A percentile compares a stretch with the other conserved stretches of the same genome.
These are phyloP conservation scores for Pecten maximus DNA, from an alignment of 2,888 invertebrate species.

Conservation along the genomic window DNA sequence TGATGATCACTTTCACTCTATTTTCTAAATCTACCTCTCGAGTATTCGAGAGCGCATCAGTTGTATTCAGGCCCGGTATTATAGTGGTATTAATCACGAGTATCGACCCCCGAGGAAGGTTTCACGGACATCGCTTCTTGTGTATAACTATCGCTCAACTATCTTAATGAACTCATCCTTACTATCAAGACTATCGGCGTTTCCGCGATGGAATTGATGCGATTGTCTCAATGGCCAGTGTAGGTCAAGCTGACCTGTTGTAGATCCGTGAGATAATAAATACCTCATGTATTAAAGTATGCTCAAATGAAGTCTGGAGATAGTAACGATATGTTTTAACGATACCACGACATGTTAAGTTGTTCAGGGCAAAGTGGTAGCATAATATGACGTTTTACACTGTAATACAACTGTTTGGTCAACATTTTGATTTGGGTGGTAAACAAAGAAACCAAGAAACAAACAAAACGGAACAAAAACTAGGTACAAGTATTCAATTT, in stretches of 20 bases:
- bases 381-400: too few species aligned
- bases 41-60: not conserved
- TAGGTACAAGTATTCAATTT: too few species aligned
- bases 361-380: too few species aligned
- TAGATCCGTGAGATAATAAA: not conserved
- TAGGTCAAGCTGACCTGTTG: not conserved
- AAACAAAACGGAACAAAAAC: too few species aligned
- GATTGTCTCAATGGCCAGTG: not conserved
- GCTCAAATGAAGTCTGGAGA: too few species aligned
- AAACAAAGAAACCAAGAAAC: too few species aligned
- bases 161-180: slow-evolving; percentile 1
- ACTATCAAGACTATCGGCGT: not conserved
- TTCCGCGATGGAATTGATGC: not conserved
- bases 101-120: not conserved
- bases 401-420: too few species aligned
- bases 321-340: too few species aligned
- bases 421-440: too few species aligned
- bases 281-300: too few species aligned
- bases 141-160: not conserved
- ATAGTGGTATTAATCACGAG: not conserved
- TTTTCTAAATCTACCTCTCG: not conserved
- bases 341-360: too few species aligned
- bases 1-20: not conserved
- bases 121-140: not conserved
- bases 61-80: not conserved